Conservation (phyloP, 2,888 invertebrate species). For the Tetragonula carbonaria region DNA sequence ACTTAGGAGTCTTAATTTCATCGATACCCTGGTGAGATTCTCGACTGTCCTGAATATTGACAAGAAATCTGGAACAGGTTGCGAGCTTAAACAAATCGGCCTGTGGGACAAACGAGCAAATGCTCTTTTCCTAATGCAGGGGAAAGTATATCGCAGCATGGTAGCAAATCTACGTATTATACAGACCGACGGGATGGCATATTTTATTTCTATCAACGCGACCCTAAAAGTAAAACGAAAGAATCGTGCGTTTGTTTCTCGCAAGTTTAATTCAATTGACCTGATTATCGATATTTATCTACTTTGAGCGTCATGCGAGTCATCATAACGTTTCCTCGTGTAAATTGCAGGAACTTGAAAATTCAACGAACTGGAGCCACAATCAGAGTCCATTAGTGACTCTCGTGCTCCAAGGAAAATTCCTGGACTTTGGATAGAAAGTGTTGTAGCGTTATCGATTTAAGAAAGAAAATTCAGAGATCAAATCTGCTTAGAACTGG, state of each 20-base stretch:
- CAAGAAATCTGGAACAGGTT: constrained; percentile 15
- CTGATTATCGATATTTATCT: not conserved
- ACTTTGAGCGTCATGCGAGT: not conserved
- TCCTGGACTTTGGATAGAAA: not conserved
- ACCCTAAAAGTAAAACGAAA: constrained; percentile 29
- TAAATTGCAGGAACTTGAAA: not conserved
- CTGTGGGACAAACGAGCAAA: constrained; percentile 66
- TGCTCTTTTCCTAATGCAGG: constrained; percentile 71
- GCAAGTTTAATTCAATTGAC: not conserved
- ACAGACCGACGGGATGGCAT: constrained; percentile 45
- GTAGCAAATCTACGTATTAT: constrained; percentile 71
- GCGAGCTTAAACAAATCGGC: constrained; percentile 70
- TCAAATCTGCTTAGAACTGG: not conserved
- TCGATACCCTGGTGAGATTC: not conserved
- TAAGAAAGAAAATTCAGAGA: not conserved
- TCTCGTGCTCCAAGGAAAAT: not conserved
- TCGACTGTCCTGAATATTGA: constrained; percentile 38
- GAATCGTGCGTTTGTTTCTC: constrained; percentile 46
- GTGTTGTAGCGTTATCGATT: not conserved
- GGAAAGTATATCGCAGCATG: constrained; percentile 68
- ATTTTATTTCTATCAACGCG: constrained; percentile 32
- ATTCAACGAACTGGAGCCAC: not conserved
- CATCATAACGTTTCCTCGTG: not conserved
- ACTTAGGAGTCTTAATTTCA: too few species aligned
- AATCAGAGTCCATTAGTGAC: not conserved